phyloP scores from a whole-genome alignment of 2,113 vertebrate species.

The Trematomus loennbergii region DNA sequence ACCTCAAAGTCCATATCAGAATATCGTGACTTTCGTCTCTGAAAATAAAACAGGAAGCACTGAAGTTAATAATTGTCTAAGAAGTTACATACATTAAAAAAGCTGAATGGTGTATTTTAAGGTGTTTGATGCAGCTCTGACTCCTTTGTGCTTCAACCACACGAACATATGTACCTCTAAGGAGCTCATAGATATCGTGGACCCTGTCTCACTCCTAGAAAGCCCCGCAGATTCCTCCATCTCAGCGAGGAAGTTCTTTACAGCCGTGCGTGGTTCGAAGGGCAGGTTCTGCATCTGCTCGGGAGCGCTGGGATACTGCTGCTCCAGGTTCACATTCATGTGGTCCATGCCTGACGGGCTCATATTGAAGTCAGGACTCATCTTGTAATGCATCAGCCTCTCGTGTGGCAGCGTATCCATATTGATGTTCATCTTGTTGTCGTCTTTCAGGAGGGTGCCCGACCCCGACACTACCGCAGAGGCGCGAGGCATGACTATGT shows the following conservation, averaged over 20 bases:
- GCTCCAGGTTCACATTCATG: constrained; percentile 92
- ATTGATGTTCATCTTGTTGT: constrained; percentile 94
- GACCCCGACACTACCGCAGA: constrained; percentile 79
- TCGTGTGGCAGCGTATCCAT: constrained; percentile 96
- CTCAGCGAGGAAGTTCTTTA: constrained; percentile 99
- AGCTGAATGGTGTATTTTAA: not conserved
- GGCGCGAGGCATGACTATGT: constrained; percentile 94
- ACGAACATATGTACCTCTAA: constrained; percentile 88
- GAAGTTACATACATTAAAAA: not conserved
- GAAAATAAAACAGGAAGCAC: constrained; percentile 63
- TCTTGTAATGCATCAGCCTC: constrained; percentile 97
- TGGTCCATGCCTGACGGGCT: constrained; percentile 94
- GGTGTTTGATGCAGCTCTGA: constrained; percentile 16
- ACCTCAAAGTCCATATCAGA: constrained; percentile 99
- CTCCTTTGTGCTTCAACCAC: constrained; percentile 15
- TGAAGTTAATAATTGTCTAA: not conserved
- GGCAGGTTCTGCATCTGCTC: constrained; percentile 96
- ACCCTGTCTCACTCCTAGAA: constrained; percentile 98
- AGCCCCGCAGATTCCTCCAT: constrained; percentile 94
- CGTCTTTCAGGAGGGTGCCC: constrained; percentile 92
- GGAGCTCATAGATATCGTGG: constrained; percentile 99
- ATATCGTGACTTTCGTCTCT: constrained; percentile 99
- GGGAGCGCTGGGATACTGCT: constrained; percentile 87
- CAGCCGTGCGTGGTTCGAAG: constrained; percentile 97
- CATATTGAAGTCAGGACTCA: constrained; percentile 94